phyloP scores from a whole-genome alignment of 2,888 invertebrate species.

The Ormyrus rosae region DNA sequence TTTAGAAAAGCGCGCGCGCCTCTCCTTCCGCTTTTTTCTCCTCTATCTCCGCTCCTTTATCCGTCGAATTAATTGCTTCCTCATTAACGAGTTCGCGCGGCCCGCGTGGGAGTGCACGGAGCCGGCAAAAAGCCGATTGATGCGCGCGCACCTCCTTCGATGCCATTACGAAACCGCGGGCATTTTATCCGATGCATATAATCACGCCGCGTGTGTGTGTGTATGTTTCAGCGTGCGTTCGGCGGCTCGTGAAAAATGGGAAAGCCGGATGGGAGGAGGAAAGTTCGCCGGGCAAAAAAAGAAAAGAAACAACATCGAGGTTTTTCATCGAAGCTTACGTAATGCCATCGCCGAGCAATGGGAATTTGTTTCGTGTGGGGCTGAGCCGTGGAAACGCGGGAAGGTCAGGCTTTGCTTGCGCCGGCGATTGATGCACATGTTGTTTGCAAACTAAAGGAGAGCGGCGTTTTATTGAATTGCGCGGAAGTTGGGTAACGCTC shows the following conservation, averaged over 20 bases:
- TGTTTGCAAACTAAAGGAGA: too few species aligned
- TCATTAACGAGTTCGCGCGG: slow-evolving; percentile 17
- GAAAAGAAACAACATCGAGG: too few species aligned
- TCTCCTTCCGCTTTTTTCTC: neutral
- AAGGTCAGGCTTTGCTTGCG: too few species aligned
- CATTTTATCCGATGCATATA: neutral
- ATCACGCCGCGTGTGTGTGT: neutral
- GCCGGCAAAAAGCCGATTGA: slow-evolving; percentile 9
- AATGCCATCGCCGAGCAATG: too few species aligned
- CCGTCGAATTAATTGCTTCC: slow-evolving; percentile 35
- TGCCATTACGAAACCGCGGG: slow-evolving; percentile 33
- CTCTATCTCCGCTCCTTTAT: neutral
- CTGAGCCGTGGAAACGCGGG: too few species aligned
- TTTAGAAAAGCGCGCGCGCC: neutral
- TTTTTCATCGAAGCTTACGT: too few species aligned
- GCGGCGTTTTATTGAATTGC: neutral
- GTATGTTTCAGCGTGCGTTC: neutral
- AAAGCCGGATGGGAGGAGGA: neutral
- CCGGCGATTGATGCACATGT: too few species aligned
- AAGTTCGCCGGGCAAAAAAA: neutral
- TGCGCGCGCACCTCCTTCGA: neutral
- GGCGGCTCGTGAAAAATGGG: slow-evolving; percentile 25
- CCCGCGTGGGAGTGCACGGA: neutral
- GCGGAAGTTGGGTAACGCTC: neutral
- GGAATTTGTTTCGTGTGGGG: too few species aligned